A percentile compares a stretch with the other conserved stretches of the same genome.
phyloP scores from a whole-genome alignment of 2,888 invertebrate genomes.

The Eristalis pertinax region DNA sequence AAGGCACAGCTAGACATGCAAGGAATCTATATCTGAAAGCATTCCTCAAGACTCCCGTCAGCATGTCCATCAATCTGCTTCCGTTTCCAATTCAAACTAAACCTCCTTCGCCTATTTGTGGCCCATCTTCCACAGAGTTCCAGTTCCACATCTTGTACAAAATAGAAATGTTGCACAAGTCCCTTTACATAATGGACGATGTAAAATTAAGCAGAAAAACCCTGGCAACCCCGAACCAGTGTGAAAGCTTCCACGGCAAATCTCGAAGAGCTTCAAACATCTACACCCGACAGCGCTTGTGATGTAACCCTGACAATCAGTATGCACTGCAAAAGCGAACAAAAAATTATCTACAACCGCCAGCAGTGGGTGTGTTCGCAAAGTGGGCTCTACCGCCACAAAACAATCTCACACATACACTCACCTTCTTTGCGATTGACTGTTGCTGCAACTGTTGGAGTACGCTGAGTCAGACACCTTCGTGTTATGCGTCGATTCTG shows the following conservation, averaged over 20 bases:
- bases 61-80: no score
- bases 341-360: background rate
- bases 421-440: constrained; percentile 91
- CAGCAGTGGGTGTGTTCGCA: background rate
- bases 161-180: background rate
- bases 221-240: background rate
- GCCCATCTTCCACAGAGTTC: no score
- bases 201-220: background rate
- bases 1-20: no score
- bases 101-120: no score
- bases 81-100: no score
- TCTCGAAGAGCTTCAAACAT: background rate
- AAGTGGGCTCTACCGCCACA: background rate
- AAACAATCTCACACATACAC: constrained; percentile 26
- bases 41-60: no score
- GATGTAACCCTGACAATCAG: background rate
- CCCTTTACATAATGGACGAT: background rate
- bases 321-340: background rate
- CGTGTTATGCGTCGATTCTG: constrained; percentile 79
- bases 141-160: background rate
- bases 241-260: background rate
- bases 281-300: background rate
- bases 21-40: no score
- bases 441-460: constrained; percentile 91
- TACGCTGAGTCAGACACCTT: constrained; percentile 90